Conservation (phyloP, 1,140 invertebrate species). For the Temnothorax curvispinosus region DNA sequence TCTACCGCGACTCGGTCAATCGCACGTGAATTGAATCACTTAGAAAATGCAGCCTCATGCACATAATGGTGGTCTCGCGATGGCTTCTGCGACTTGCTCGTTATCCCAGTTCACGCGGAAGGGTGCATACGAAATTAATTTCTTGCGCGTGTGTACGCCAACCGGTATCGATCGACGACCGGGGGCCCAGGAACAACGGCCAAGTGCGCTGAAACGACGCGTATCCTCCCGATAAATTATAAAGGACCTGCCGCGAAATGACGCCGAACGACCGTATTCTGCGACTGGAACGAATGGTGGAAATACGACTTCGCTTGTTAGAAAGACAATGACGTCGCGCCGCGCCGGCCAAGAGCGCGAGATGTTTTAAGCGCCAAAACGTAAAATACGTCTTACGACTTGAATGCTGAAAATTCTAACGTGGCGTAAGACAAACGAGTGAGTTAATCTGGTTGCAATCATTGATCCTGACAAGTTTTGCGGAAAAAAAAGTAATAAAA, state of each 20-base stretch:
- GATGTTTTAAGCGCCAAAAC: not conserved
- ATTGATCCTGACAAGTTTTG: not conserved
- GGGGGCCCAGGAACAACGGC: constrained; percentile 40
- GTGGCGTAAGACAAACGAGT: not conserved
- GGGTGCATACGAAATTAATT: constrained; percentile 76
- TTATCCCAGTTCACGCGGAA: constrained; percentile 57
- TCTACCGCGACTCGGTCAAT: constrained; percentile 20
- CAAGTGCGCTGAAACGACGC: constrained; percentile 62
- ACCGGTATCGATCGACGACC: constrained; percentile 60
- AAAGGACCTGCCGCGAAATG: constrained; percentile 28
- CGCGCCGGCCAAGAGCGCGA: not conserved
- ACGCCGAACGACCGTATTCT: constrained; percentile 26
- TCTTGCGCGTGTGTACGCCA: constrained; percentile 61
- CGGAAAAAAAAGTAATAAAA: too few relatives aligned
- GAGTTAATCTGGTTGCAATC: not conserved
- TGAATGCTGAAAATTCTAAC: not conserved
- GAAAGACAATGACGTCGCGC: not conserved
- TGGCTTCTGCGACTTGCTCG: constrained; percentile 66
- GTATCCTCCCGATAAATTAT: constrained; percentile 65
- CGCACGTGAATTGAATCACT: constrained; percentile 1
- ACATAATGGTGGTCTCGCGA: constrained; percentile 44
- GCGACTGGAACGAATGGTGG: not conserved
- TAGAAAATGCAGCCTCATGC: constrained; percentile 36
- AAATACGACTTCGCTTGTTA: constrained; percentile 22
- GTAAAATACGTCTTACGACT: not conserved